These are phyloP conservation scores for Peribatodes rhomboidaria DNA, from an alignment of 2,888 invertebrate species.

Conservation along the genomic window DNA sequence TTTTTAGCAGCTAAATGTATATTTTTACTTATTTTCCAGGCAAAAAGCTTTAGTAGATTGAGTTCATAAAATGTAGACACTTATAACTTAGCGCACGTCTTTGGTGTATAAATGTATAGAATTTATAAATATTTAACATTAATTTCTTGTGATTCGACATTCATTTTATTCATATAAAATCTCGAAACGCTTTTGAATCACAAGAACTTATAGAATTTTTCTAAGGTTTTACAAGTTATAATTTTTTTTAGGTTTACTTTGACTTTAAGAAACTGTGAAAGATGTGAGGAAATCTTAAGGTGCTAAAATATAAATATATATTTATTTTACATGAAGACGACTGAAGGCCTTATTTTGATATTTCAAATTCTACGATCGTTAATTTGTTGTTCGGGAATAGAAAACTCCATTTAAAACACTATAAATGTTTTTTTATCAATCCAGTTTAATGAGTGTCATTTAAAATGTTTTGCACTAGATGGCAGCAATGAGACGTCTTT, in stretches of 20 bases:
- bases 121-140: conserved; percentile 21
- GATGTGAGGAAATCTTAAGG: conserved; percentile 41
- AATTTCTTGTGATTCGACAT: conserved; percentile 27
- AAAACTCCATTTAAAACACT: conserved; percentile 19
- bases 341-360: conserved; percentile 42
- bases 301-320: conserved; percentile 47
- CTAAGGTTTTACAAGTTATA: conserved; percentile 23
- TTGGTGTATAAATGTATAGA: conserved; percentile 21
- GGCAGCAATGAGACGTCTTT: no score
- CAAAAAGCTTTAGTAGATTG: conserved; percentile 26
- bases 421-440: no score
- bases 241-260: conserved; percentile 35
- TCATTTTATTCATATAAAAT: conserved; percentile 19
- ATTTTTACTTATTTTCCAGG: conserved; percentile 14
- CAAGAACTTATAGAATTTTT: conserved; percentile 27
- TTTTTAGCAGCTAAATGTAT: conserved; percentile 9
- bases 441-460: no score
- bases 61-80: conserved; percentile 17
- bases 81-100: conserved; percentile 22
- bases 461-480: no score
- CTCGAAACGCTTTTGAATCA: conserved; percentile 24
- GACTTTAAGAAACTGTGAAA: conserved; percentile 20
- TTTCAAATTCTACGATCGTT: conserved; percentile 45
- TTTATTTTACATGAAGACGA: conserved; percentile 36
- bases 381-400: conserved; percentile 34